These are phyloP conservation scores for Sorex fumeus DNA, from an alignment of 2,113 vertebrate species.

Conservation along the genomic window DNA sequence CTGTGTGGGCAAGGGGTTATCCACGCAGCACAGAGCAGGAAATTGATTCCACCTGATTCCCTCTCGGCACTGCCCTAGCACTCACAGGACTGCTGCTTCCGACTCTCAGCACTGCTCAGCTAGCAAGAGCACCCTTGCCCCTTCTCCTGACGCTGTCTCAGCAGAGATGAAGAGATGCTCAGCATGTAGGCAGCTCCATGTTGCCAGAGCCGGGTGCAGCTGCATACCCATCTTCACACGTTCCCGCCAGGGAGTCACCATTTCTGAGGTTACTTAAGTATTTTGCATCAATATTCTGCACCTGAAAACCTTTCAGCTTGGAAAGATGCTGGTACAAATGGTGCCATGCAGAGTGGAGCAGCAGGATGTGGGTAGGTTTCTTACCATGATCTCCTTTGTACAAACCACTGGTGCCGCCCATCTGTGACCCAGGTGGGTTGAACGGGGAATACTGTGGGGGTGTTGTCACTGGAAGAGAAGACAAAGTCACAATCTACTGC, in stretches of 20 bases:
- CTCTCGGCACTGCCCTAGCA: no score
- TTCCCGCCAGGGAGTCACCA: not conserved
- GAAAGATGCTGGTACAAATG: rapidly evolving
- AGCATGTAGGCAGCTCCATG: no score
- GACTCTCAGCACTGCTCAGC: not conserved
- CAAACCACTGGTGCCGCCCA: conserved; percentile 63
- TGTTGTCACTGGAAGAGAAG: conserved; percentile 81
- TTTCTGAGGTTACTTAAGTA: rapidly evolving
- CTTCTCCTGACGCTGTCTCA: rapidly evolving
- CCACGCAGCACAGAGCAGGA: rapidly evolving
- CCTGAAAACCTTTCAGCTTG: not conserved
- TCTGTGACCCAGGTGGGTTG: conserved; percentile 66
- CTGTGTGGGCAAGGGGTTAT: not conserved
- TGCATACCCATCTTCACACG: rapidly evolving
- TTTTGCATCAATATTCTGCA: no score
- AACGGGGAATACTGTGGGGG: conserved; percentile 61
- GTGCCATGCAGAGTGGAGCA: no score
- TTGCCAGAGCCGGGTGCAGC: no score
- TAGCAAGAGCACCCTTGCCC: rapidly evolving
- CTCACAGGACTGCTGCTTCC: not conserved
- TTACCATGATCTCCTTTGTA: conserved; percentile 84
- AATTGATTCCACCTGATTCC: no score
- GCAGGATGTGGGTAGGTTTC: not conserved
- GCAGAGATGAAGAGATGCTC: no score
- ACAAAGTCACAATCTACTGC: not conserved